phyloP scores from a whole-genome alignment of 2,888 invertebrate genomes.

The Rhogogaster chlorosoma region DNA sequence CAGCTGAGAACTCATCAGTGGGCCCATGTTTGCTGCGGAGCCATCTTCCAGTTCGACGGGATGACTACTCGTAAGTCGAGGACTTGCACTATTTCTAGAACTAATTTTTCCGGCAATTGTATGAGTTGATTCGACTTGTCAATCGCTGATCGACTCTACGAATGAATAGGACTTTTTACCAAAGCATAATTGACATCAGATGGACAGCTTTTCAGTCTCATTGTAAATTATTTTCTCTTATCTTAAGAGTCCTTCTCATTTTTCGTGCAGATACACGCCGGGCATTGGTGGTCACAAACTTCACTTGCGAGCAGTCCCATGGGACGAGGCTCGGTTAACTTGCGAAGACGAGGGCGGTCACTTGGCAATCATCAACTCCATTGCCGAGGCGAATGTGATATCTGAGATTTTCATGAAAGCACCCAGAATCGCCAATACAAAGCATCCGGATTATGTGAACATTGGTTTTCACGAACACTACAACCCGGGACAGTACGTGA shows the following conservation, averaged over 20 bases:
- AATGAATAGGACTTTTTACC: neutral
- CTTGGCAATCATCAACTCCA: slow-evolving; percentile 23
- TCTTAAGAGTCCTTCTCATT: no score
- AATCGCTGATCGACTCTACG: neutral
- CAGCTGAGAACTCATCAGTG: neutral
- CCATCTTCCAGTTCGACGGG: neutral
- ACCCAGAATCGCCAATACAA: neutral
- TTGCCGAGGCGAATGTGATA: slow-evolving; percentile 1
- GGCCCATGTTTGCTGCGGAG: neutral
- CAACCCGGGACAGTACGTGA: neutral
- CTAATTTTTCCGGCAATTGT: neutral
- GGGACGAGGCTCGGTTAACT: neutral
- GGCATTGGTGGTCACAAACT: slow-evolving; percentile 20
- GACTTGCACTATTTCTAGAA: neutral
- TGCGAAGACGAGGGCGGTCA: slow-evolving; percentile 26
- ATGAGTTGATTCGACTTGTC: neutral
- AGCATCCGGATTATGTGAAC: neutral
- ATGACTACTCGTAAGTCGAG: neutral
- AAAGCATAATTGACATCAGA: neutral
- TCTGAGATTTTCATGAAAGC: neutral
- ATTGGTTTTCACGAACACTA: slow-evolving; percentile 37
- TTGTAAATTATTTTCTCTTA: neutral
- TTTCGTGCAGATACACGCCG: slow-evolving; percentile 1
- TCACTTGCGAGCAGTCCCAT: neutral
- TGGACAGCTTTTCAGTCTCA: no score